Base-by-base conservation (phyloP, 2,888 invertebrate genomes). In the Archips xylosteana region DNA sequence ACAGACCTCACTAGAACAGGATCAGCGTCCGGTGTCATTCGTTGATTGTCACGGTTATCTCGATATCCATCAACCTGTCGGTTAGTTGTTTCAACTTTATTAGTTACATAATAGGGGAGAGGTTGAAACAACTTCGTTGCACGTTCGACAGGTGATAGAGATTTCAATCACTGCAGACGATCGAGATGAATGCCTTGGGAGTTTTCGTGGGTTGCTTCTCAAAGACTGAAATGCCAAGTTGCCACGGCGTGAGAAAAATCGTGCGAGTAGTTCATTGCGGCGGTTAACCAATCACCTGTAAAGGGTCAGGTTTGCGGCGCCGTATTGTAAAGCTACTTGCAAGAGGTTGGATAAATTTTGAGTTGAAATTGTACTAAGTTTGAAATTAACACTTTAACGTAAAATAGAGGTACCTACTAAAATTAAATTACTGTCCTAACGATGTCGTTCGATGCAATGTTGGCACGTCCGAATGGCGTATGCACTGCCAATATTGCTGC, bases 31-130 rank as follows among this genome's bases (percentile, higher is more conserved):
- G 75, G 76, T 81, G 81, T 84, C 82, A 81, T 78, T 82, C 82
- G 82, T 76, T 78, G 83, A 83, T 82, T 83, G 83, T 82, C 83
- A 81, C 81, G 75, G 81, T 82, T 86, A 86, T 85, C 85, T 81
- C 76, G 77, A 77, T 75, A 79, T 84, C 81, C 81, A 87, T 84
- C 86, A 79, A 83, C 81, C 84, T 85, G 85, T 85, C 86, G 79
- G 83, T 82, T 88, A 87, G 87, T 89, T 87, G 85, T 89, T 87
- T 90, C 89, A 89, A 67, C 66, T 54, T 59, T 69, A 13, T 66
- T 51, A 63, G 57, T 73, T 73, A 73, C 68, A 62, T 69, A 73
- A 73, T 67, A 67, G 66, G 62, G 57, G 57, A 72, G 70, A 70
- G 69, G 73, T 69, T 64, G 69, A 42, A 73, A 73, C 64, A 64